phyloP scores from a whole-genome alignment of 1,140 invertebrate genomes.

The Pogonognathellus flavescens region DNA sequence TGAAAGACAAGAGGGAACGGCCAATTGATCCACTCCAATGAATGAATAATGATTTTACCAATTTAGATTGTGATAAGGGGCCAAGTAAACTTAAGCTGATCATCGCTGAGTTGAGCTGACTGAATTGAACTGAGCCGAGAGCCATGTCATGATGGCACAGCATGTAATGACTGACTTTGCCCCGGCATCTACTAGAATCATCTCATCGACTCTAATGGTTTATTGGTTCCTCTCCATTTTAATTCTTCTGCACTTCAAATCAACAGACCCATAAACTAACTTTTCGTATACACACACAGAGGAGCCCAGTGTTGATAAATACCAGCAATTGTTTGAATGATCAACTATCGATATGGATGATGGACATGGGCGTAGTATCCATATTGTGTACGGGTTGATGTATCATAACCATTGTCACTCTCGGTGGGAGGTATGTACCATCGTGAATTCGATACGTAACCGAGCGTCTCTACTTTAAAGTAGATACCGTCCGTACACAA shows the following conservation, averaged over 20 bases:
- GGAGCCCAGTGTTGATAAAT: conserved; percentile 41
- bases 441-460: conserved; percentile 56
- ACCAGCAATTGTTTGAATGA: conserved; percentile 57
- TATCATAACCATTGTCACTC: conserved; percentile 63
- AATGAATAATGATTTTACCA: conserved; percentile 57
- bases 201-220: conserved; percentile 10
- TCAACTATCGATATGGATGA: conserved; percentile 58
- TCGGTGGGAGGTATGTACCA: conserved; percentile 58
- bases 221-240: neutral
- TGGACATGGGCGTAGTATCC: conserved; percentile 51
- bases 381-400: conserved; percentile 52
- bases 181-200: neutral
- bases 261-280: neutral
- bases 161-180: conserved; percentile 7
- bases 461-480: conserved; percentile 26
- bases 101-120: neutral
- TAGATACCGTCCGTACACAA: neutral
- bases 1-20: conserved; percentile 44
- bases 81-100: conserved; percentile 22
- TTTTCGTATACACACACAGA: neutral
- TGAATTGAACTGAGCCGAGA: conserved; percentile 3
- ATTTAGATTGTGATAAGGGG: conserved; percentile 37
- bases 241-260: conserved; percentile 1
- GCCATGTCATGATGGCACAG: conserved; percentile 34
- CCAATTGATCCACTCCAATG: conserved; percentile 53